Percentiles rank a stretch among this genome's conserved stretches.
Evolutionary conservation across 2,797 vertebrate species (phyloP).

Genomic region (Sebastes matsubarae): DNA sequence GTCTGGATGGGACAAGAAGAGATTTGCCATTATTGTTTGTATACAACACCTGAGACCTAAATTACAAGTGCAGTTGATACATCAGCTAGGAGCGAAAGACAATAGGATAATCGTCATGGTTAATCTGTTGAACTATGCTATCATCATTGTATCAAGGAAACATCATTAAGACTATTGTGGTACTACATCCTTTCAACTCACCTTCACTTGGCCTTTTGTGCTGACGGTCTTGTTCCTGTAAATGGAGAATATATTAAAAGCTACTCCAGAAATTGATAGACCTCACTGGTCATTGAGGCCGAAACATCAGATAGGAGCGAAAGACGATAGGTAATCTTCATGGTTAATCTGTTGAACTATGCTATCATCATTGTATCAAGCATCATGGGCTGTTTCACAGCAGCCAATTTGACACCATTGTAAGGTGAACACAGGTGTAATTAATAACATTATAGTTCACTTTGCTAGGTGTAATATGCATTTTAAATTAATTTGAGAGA

Average conservation of each 20-base stretch:
- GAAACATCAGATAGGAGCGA: slow-evolving; percentile 91
- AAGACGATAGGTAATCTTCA: slow-evolving; percentile 81
- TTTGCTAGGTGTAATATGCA: no score
- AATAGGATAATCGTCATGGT: slow-evolving; percentile 58
- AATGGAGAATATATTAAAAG: no score
- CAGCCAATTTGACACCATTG: not conserved
- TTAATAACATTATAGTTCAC: not conserved
- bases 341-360: slow-evolving; percentile 88
- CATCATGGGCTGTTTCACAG: not conserved
- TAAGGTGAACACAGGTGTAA: no score
- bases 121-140: slow-evolving; percentile 79
- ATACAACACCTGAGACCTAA: fast-evolving
- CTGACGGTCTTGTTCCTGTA: fast-evolving
- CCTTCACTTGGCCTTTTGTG: no score
- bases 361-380: slow-evolving; percentile 84
- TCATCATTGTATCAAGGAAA: slow-evolving; percentile 78
- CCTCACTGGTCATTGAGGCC: no score
- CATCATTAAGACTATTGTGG: no score
- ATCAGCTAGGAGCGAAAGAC: slow-evolving; percentile 92
- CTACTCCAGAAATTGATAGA: no score
- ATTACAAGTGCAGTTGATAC: slow-evolving; percentile 51
- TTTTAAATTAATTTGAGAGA: no score
- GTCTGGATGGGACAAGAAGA: not conserved
- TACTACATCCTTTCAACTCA: no score
- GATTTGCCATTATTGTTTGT: fast-evolving